Evolutionary conservation across 2,113 vertebrate genomes (phyloP).

Genomic region (Ancistrus triradiatus): DNA sequence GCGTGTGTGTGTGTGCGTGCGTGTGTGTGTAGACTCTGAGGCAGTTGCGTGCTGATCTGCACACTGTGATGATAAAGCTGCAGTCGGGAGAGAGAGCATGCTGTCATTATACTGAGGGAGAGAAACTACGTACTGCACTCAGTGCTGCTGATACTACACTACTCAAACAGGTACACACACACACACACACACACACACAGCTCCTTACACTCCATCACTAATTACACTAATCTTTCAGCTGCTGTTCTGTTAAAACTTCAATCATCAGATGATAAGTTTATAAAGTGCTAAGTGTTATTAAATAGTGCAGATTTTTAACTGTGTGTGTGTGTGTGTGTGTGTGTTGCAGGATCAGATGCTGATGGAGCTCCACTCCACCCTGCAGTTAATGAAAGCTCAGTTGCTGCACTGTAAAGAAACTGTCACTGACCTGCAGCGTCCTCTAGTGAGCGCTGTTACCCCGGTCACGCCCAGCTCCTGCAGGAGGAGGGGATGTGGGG

Average conservation of each 20-base stretch:
- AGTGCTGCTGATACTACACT: conserved; percentile 78
- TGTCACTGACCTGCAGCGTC: conserved; percentile 66
- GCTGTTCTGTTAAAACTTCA: too few relatives aligned
- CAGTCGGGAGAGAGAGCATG: conserved; percentile 87
- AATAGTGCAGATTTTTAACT: too few relatives aligned
- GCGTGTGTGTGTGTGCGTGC: conserved; percentile 3
- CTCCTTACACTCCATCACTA: too few relatives aligned
- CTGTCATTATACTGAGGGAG: conserved; percentile 87
- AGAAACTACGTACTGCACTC: conserved; percentile 78
- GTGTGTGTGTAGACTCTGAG: conserved; percentile 74
- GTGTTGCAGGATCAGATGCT: conserved; percentile 83
- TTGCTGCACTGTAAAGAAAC: conserved; percentile 81
- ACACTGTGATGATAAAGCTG: conserved; percentile 73
- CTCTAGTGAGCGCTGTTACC: conserved; percentile 62
- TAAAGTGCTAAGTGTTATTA: too few relatives aligned
- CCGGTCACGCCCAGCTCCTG: conserved; percentile 60
- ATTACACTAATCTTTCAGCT: too few relatives aligned
- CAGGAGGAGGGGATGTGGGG: conserved; percentile 74
- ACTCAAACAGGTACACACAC: conserved; percentile 77
- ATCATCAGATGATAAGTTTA: too few relatives aligned
- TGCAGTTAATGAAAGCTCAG: conserved; percentile 85
- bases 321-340: conserved; percentile 1
- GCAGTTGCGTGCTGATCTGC: conserved; percentile 77
- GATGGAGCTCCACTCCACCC: conserved; percentile 86
- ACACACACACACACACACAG: neutral